phyloP scores from a whole-genome alignment of 2,797 vertebrate genomes.

The Scolopax rusticola region DNA sequence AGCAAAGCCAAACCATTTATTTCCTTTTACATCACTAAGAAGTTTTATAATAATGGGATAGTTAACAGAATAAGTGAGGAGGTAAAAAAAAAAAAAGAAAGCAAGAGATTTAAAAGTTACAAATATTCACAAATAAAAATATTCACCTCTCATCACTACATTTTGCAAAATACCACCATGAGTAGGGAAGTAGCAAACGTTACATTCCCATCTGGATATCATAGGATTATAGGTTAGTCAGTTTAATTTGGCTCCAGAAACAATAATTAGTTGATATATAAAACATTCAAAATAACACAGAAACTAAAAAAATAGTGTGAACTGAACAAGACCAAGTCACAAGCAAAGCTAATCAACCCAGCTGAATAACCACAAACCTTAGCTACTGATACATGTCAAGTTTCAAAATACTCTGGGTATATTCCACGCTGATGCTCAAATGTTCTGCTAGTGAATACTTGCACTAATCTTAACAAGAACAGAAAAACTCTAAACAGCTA shows the following conservation, averaged over 20 bases:
- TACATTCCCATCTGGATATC: background rate
- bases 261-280: background rate
- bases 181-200: background rate
- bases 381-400: background rate
- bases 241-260: background rate
- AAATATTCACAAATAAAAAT: background rate
- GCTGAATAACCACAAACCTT: background rate
- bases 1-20: background rate
- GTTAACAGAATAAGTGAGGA: background rate
- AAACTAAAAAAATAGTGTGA: background rate
- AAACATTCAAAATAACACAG: background rate
- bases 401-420: background rate
- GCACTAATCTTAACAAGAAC: background rate
- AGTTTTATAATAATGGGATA: background rate
- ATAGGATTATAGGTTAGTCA: background rate
- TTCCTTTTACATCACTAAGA: background rate
- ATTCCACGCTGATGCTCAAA: background rate
- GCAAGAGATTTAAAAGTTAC: background rate
- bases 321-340: background rate
- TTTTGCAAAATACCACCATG: background rate
- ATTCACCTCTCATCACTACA: background rate
- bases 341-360: background rate
- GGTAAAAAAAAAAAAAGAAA: background rate
- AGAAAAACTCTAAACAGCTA: background rate
- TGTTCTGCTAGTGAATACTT: background rate